phyloP scores from a whole-genome alignment of 2,113 vertebrate species.

The Tachuris rubrigastra region DNA sequence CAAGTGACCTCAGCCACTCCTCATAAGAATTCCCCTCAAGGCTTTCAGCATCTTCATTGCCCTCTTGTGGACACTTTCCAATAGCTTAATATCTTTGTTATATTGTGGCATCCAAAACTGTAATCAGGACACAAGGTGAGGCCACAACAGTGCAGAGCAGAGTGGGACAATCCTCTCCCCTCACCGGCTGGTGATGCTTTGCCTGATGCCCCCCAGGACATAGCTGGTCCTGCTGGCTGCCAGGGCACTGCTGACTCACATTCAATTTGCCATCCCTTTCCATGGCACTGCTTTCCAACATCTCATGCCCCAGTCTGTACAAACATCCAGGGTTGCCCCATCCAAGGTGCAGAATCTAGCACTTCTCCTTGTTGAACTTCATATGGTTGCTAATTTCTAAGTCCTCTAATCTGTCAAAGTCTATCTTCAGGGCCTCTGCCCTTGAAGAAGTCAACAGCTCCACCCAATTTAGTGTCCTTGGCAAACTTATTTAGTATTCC shows the following conservation, averaged over 20 bases:
- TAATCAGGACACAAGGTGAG: no score
- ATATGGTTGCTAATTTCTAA: not conserved
- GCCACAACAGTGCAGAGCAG: not conserved
- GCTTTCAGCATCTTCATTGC: not conserved
- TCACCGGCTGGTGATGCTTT: accelerated
- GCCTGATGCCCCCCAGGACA: not conserved
- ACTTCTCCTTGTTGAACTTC: not conserved
- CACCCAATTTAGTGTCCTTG: not conserved
- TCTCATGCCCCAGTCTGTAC: not conserved
- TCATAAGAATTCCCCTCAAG: not conserved
- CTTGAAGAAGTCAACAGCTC: not conserved
- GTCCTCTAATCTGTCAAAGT: not conserved
- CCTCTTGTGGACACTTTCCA: not conserved
- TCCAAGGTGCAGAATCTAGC: not conserved
- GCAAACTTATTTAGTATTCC: not conserved
- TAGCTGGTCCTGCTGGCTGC: accelerated
- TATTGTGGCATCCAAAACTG: not conserved
- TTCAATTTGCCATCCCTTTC: not conserved
- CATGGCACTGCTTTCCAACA: not conserved
- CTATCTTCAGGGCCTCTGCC: not conserved
- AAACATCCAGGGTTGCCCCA: not conserved
- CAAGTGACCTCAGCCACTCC: not conserved
- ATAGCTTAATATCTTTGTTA: not conserved
- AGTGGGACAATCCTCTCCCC: not conserved
- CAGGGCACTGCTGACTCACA: not conserved